Evolutionary conservation across 2,113 vertebrate genomes (phyloP).

Genomic region (Rhinopomastus cyanomelas): DNA sequence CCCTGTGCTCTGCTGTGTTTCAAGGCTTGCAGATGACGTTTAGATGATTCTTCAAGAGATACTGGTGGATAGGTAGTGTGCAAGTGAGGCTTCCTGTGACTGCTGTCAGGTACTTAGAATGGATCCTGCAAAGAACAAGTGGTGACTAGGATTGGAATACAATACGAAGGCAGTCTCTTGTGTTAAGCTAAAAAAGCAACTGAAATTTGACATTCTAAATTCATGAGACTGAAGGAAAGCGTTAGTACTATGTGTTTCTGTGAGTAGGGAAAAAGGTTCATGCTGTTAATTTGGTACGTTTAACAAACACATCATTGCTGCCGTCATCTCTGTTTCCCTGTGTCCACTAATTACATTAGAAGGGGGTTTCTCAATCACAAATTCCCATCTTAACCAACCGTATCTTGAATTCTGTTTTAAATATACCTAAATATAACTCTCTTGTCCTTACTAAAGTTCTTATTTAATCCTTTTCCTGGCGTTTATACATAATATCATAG

Average conservation of each 20-base stretch:
- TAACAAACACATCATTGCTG: neutral
- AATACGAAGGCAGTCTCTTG: neutral
- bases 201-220: neutral
- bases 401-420: neutral
- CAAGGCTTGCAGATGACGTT: neutral
- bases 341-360: neutral
- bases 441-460: neutral
- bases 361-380: neutral
- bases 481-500: neutral
- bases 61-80: neutral
- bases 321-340: neutral
- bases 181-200: neutral
- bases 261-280: neutral
- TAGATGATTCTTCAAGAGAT: neutral
- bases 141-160: neutral
- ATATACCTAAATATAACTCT: neutral
- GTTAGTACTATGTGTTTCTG: neutral
- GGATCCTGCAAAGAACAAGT: neutral
- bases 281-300: neutral
- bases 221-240: neutral
- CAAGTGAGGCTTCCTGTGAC: neutral
- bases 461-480: neutral
- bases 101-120: neutral
- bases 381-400: neutral
- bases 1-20: neutral